Conservation (phyloP, 35 echinoderm and acorn worm genomes). For the Holothuria glaberrima region DNA sequence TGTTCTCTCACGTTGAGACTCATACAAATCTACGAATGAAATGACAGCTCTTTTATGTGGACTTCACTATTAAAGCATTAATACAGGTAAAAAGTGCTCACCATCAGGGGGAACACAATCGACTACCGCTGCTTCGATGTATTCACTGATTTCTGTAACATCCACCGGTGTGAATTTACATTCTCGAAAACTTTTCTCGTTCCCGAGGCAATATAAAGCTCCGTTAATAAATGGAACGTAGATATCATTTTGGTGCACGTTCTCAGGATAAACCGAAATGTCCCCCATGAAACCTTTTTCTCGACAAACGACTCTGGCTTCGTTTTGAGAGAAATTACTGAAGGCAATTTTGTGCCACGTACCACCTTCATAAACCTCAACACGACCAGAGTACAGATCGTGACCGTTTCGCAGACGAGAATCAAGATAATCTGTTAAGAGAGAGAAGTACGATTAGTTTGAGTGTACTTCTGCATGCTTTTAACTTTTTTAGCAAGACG, state of each 20-base stretch:
- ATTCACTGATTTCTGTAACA: neutral
- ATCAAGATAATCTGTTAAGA: neutral
- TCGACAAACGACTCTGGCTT: slow-evolving; percentile 1
- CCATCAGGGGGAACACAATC: neutral
- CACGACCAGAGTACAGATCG: neutral
- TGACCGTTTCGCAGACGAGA: neutral
- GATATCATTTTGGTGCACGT: neutral
- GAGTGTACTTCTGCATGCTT: too few species aligned
- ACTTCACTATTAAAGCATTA: too few species aligned
- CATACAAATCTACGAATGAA: too few species aligned
- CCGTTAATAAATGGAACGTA: slow-evolving; percentile 1
- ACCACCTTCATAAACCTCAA: slow-evolving; percentile 16
- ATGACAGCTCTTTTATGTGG: too few species aligned
- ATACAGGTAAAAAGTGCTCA: neutral
- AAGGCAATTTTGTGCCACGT: slow-evolving; percentile 18
- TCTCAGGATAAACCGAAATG: neutral
- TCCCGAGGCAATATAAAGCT: neutral
- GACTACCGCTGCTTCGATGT: neutral
- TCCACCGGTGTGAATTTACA: neutral
- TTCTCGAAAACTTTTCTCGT: neutral
- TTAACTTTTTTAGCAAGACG: too few species aligned
- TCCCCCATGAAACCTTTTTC: neutral
- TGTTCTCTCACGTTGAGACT: too few species aligned
- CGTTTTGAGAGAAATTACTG: neutral
- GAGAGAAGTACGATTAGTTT: too few species aligned